These are phyloP conservation scores for Ormyrus labotus DNA, from an alignment of 2,888 invertebrate genomes.

Conservation along the genomic window DNA sequence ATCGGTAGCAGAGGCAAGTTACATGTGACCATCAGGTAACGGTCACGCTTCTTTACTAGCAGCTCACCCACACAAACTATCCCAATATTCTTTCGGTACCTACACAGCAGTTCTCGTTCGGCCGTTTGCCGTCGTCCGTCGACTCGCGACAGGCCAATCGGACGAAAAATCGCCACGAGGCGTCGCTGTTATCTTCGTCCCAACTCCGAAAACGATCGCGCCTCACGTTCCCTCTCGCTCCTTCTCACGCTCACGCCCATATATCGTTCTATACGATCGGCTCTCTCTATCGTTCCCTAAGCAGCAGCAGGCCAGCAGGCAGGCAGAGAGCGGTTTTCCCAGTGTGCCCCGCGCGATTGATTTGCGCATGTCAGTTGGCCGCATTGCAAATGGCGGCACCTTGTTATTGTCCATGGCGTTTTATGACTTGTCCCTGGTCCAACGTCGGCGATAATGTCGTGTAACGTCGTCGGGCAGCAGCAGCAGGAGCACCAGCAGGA, in stretches of 20 bases:
- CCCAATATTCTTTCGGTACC: too few relatives aligned
- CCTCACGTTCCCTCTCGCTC: neutral
- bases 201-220: neutral
- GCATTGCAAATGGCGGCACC: constrained; percentile 98
- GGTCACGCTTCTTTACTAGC: too few relatives aligned
- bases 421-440: constrained; percentile 66
- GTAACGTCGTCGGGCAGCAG: constrained; percentile 19
- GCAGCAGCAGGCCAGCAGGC: neutral
- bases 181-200: neutral
- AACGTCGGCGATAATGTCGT: constrained; percentile 52
- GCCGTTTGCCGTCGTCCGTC: too few relatives aligned
- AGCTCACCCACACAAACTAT: too few relatives aligned
- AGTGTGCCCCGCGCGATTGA: constrained; percentile 75
- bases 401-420: constrained; percentile 98
- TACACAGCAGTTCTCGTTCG: too few relatives aligned
- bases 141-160: too few relatives aligned
- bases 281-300: neutral
- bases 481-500: constrained; percentile 28
- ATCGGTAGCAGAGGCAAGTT: too few relatives aligned
- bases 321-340: constrained; percentile 61
- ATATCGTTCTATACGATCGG: neutral
- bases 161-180: constrained; percentile 21
- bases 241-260: neutral
- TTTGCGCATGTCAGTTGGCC: constrained; percentile 85
- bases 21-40: too few relatives aligned